A percentile compares a stretch with the other conserved stretches of the same genome.
Evolutionary conservation across 2,113 vertebrate genomes (phyloP).

Genomic region (Calyptommatus sinebrachiatus): DNA sequence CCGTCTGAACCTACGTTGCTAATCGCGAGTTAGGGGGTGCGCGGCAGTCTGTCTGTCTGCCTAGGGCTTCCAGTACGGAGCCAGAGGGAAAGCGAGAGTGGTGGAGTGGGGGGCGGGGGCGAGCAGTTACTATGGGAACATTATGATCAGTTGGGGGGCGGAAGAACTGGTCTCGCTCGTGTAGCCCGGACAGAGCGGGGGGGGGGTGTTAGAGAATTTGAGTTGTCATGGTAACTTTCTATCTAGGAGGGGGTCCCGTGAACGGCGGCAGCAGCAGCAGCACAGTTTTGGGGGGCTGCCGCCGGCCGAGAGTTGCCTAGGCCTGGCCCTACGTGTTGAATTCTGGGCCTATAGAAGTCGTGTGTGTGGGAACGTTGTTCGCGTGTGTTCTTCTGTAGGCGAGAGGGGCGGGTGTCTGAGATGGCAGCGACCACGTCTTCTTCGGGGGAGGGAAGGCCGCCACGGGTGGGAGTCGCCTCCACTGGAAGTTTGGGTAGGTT

Average conservation of each 20-base stretch:
- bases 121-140: background rate
- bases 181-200: slow-evolving; percentile 22
- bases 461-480: background rate
- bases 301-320: background rate
- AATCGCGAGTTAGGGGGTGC: background rate
- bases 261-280: background rate
- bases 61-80: too few relatives aligned
- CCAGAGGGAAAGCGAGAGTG: background rate
- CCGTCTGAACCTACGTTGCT: too few relatives aligned
- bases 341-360: background rate
- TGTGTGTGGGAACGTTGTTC: background rate
- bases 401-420: slow-evolving; percentile 14
- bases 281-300: background rate
- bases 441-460: background rate
- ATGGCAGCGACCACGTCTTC: background rate
- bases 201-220: slow-evolving; percentile 21
- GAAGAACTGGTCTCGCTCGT: slow-evolving; percentile 12
- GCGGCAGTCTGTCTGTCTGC: too few relatives aligned
- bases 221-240: slow-evolving; percentile 38
- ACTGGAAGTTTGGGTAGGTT: slow-evolving; percentile 6
- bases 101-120: background rate
- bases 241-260: slow-evolving; percentile 25
- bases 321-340: background rate
- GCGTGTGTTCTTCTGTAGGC: slow-evolving; percentile 3
- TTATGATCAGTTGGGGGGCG: slow-evolving; percentile 24